Evolutionary conservation across 2,888 invertebrate genomes (phyloP), one percentile per base, ranked within the genome.

Genomic region (Rhimphoctona megacephalus): DNA sequence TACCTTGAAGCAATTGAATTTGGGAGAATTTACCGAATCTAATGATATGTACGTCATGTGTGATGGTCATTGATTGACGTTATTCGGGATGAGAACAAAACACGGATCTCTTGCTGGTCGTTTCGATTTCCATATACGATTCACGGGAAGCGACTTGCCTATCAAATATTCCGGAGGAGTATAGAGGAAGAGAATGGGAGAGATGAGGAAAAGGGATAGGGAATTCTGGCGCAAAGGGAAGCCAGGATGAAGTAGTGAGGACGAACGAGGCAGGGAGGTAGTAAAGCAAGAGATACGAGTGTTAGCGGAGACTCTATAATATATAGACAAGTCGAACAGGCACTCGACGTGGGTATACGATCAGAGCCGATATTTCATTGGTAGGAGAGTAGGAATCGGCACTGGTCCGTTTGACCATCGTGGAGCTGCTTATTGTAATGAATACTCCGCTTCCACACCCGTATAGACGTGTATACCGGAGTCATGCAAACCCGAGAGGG

Each of bases 401-500:
- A 67, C 67, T 76, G 88, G 81, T 86, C 88, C 89, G 88, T 88
- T 89, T 87, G 88, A 89, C 83, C 88, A 87, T 89, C 87, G 61
- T 30, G 87, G 79, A 57, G 78, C 89, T 88, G 90, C 90, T 90
- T 89, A 91, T 91, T 90, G 89, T 91, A 90, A 90, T 89, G 89
- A 90, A 89, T 88, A 88, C 88, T 81, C 85, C 67, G 74, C 69
- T 69, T 66, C 64, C 81, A 64, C 78, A 67, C 86, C 88, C 86
- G 86, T 89, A 90, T 89, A 30, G 67, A 49, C n/a, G 66, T 69
- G 73, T 49, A 43, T 70, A 64, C 43, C 25, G 80, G 77, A 81
- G 74, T 61, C 61, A 64, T 82, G 79, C 72, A 79, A 74, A 73
- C 36, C 74, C 73, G 46, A 83, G 64, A 70, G 83, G 74, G 86